phyloP scores from a whole-genome alignment of 2,888 invertebrate genomes.

The Drosophila mimica region DNA sequence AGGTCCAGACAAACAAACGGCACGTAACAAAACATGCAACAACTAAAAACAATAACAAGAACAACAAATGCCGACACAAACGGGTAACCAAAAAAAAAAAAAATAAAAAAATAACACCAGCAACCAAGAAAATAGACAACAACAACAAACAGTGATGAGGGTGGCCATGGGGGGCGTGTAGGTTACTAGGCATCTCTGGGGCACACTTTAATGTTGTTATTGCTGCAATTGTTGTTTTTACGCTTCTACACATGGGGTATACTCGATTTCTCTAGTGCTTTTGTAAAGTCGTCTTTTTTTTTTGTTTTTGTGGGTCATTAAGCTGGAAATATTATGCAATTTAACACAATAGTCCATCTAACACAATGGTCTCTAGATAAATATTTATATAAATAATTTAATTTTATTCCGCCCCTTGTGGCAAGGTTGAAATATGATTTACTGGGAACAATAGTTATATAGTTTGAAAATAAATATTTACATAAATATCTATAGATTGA shows the following conservation, averaged over 20 bases:
- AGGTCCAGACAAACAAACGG: slow-evolving; percentile 46
- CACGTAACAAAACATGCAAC: slow-evolving; percentile 35
- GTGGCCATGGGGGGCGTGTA: slow-evolving; percentile 11
- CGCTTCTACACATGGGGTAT: slow-evolving; percentile 22
- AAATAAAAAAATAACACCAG: slow-evolving; percentile 5
- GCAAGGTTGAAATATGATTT: background rate
- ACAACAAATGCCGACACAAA: slow-evolving; percentile 61
- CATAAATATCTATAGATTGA: background rate
- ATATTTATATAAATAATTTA: background rate
- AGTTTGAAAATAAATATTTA: background rate
- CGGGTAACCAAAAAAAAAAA: slow-evolving; percentile 51
- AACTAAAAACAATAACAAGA: slow-evolving; percentile 33
- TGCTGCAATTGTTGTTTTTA: slow-evolving; percentile 49
- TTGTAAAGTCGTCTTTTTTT: background rate
- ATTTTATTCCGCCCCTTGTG: background rate
- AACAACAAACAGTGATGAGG: slow-evolving; percentile 11
- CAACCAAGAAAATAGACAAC: slow-evolving; percentile 23
- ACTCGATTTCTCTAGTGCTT: slow-evolving; percentile 46
- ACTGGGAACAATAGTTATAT: background rate
- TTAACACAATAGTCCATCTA: background rate
- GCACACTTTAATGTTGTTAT: slow-evolving; percentile 51
- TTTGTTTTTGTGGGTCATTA: slow-evolving; percentile 28
- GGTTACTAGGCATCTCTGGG: slow-evolving; percentile 45
- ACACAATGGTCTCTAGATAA: background rate
- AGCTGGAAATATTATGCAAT: slow-evolving; percentile 17